Evolutionary conservation across 2,113 vertebrate species (phyloP).

Genomic region (Apteryx mantelli): DNA sequence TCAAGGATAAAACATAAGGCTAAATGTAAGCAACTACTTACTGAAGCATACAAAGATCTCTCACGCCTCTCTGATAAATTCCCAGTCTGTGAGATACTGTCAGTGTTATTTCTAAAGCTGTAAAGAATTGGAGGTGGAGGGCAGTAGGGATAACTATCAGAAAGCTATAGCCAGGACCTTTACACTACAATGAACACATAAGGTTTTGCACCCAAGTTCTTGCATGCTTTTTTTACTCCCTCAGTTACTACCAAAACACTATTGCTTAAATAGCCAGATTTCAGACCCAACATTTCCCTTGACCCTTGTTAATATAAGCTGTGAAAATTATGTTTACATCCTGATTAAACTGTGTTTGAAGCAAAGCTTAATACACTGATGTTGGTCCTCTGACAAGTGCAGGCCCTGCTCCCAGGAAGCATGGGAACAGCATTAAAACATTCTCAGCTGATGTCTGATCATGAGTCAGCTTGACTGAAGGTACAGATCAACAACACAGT

Average conservation of each 20-base stretch:
- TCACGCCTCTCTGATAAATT: background rate
- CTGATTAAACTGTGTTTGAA: background rate
- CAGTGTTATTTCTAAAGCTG: slow-evolving; percentile 8
- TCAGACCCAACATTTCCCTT: background rate
- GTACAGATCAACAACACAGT: background rate
- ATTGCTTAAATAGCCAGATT: background rate
- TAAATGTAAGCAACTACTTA: background rate
- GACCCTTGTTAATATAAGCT: background rate
- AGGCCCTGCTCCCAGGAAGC: background rate
- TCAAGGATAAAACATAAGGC: slow-evolving; percentile 6
- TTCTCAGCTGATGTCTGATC: background rate
- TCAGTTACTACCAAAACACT: background rate
- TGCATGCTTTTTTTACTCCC: background rate
- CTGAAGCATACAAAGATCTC: background rate
- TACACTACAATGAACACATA: background rate
- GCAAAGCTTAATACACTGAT: background rate
- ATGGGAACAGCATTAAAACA: background rate
- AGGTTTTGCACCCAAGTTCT: background rate
- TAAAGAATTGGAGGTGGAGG: background rate
- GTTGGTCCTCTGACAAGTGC: background rate
- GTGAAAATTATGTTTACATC: background rate
- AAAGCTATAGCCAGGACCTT: background rate
- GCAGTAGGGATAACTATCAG: background rate
- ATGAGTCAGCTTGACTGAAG: background rate
- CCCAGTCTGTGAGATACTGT: background rate